A percentile compares a stretch with the other conserved stretches of the same genome.
phyloP scores from a whole-genome alignment of 2,113 vertebrate species.

The Ploceus nigricollis region DNA sequence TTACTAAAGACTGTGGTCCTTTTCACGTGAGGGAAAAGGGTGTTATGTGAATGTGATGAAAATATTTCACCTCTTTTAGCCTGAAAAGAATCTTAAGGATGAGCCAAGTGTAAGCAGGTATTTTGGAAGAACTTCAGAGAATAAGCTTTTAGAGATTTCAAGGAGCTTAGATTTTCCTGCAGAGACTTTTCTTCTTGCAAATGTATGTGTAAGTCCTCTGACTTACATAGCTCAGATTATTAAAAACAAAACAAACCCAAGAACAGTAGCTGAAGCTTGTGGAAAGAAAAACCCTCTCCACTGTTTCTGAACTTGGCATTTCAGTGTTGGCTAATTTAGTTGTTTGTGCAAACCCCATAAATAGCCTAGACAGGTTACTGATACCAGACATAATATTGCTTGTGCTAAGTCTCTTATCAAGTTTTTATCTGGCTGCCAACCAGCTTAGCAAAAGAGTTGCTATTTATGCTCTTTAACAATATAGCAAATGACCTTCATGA shows the following conservation, averaged over 20 bases:
- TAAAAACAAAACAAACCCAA: background rate
- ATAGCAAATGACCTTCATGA: slow-evolving; percentile 33
- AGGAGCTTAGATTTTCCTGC: background rate
- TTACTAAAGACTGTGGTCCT: background rate
- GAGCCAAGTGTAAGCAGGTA: background rate
- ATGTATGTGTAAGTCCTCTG: background rate
- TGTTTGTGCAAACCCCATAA: slow-evolving; percentile 42
- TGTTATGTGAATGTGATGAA: background rate
- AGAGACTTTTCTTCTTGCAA: background rate
- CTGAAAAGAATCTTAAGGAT: background rate
- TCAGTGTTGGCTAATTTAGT: background rate
- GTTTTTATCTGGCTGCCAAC: slow-evolving; percentile 28
- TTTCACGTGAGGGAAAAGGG: background rate
- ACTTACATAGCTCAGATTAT: background rate
- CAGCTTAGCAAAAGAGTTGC: slow-evolving; percentile 29
- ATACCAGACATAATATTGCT: slow-evolving; percentile 56
- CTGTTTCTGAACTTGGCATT: background rate
- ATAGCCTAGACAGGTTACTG: slow-evolving; percentile 50
- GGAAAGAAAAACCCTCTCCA: background rate
- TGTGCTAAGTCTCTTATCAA: slow-evolving; percentile 37
- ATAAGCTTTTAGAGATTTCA: background rate
- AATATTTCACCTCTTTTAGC: background rate
- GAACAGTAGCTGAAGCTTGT: background rate
- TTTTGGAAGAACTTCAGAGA: background rate
- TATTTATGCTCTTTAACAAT: slow-evolving; percentile 46